Base-by-base conservation (phyloP, 2,888 invertebrate genomes). In the Lordiphosa andalusiaca region DNA sequence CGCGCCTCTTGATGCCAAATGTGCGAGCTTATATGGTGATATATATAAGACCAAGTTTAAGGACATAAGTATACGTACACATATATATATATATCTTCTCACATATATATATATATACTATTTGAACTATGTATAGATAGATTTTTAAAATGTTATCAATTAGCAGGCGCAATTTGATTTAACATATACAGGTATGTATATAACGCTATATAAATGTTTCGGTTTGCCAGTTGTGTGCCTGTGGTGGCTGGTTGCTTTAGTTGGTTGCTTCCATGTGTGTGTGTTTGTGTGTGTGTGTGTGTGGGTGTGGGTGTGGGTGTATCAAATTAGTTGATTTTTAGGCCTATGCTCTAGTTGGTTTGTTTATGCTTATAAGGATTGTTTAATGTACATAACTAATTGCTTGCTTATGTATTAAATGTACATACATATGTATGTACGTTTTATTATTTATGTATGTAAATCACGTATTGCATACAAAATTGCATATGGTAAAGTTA, bases 381-480 rank as follows among this genome's bases (percentile, higher is more conserved):
- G 46, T 65, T 53, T 38, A 67, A 57, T 49, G 47, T 63, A 62
- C 53, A 62, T 57, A 63, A 57, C 67, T 67, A 63, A 53, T 55
- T 57, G 38, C 51, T 57, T 37, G 42, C 56, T 52, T 64, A 63
- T 21, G 49, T 44, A 37, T 61, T 47, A 44, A 41, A 52, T 48
- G 48, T 61, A 12, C 50, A 50, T 49, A 25, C 30, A 12, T 53
- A 36, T n/a, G 35, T 41, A 40, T 12, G 23, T 49, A 56, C 23
- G 42, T 51, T 44, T 47, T 40, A 35, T 39, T 41, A 30, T 39
- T 35, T 44, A 63, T 67, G 67, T 70, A 68, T 70, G 63, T 73
- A 65, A 72, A 64, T 74, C 69, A 73, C 71, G 58, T 71, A 64
- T 74, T 70, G 66, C 76, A 72, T 65, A 66, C 64, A 60, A 65